Conservation (phyloP, 2,888 invertebrate genomes). For the Stenoptilia bipunctidactyla region DNA sequence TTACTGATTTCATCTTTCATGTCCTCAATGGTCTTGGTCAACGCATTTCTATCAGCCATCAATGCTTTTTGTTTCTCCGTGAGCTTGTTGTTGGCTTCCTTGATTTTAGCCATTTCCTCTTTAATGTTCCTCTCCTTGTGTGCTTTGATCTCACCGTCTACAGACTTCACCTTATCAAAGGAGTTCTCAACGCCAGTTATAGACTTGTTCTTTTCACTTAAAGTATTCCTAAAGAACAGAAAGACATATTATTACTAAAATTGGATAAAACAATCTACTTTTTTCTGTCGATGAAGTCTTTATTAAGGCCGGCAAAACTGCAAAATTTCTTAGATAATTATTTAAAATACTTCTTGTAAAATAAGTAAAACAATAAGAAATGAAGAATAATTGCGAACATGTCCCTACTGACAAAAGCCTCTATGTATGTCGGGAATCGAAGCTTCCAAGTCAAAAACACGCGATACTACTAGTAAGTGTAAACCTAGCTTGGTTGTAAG, state of each 20-base stretch:
- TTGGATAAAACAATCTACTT: not conserved
- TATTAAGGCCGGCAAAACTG: no score
- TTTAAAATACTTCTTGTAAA: no score
- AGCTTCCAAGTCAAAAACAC: no score
- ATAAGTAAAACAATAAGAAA: no score
- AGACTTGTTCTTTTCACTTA: constrained; percentile 52
- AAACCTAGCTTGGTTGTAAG: no score
- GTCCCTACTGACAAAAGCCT: no score
- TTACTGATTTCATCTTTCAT: constrained; percentile 72
- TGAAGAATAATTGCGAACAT: no score
- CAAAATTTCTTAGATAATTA: no score
- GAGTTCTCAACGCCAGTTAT: constrained; percentile 46
- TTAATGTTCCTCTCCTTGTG: constrained; percentile 68
- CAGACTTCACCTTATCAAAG: constrained; percentile 63
- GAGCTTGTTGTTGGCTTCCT: constrained; percentile 54
- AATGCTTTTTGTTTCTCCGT: constrained; percentile 60
- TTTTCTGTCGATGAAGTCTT: no score
- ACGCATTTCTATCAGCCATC: constrained; percentile 47
- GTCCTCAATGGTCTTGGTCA: constrained; percentile 61
- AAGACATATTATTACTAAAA: not conserved
- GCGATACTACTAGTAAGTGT: no score
- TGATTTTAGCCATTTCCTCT: constrained; percentile 62
- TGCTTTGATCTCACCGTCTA: constrained; percentile 68
- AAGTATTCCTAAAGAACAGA: constrained; percentile 29
- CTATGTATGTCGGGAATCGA: no score